A percentile compares a stretch with the other conserved stretches of the same genome.
These are phyloP conservation scores for Drosophila elegans DNA, from an alignment of 1,140 invertebrate species.

Conservation along the genomic window DNA sequence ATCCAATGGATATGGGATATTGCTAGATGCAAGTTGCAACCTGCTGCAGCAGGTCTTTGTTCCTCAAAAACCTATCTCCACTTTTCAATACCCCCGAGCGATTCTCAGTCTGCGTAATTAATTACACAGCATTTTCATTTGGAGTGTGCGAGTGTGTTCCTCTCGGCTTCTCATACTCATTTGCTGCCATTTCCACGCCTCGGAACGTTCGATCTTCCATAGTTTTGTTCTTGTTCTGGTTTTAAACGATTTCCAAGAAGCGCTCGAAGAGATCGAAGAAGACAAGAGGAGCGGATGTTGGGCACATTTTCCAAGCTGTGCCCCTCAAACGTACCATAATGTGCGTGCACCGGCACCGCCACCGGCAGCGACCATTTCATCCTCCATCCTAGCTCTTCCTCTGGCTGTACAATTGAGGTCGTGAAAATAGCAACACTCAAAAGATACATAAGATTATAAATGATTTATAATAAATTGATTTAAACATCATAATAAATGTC, in stretches of 20 bases:
- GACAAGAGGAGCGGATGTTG: constrained; percentile 65
- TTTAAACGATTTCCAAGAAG: constrained; percentile 80
- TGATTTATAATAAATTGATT: no score
- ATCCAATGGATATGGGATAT: constrained; percentile 16
- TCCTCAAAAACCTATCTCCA: constrained; percentile 1
- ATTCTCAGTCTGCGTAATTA: constrained; percentile 63
- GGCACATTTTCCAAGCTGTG: constrained; percentile 66
- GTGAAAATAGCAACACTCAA: background rate
- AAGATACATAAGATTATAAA: no score
- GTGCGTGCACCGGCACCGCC: constrained; percentile 33
- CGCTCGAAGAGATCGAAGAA: constrained; percentile 53
- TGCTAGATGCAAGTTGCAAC: constrained; percentile 18
- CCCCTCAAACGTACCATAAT: constrained; percentile 18
- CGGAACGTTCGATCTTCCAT: constrained; percentile 65
- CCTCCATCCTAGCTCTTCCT: constrained; percentile 29
- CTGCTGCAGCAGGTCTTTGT: constrained; percentile 48
- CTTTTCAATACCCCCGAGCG: constrained; percentile 24
- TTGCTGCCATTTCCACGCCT: constrained; percentile 69
- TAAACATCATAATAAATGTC: no score
- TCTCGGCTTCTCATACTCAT: constrained; percentile 53
- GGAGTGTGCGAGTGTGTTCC: constrained; percentile 43
- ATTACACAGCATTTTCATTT: constrained; percentile 83
- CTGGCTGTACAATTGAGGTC: constrained; percentile 3
- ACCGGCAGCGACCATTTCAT: constrained; percentile 1
- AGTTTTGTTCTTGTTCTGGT: constrained; percentile 27